Base-by-base conservation (phyloP, 2,888 invertebrate genomes). In the Fragum sueziense region DNA sequence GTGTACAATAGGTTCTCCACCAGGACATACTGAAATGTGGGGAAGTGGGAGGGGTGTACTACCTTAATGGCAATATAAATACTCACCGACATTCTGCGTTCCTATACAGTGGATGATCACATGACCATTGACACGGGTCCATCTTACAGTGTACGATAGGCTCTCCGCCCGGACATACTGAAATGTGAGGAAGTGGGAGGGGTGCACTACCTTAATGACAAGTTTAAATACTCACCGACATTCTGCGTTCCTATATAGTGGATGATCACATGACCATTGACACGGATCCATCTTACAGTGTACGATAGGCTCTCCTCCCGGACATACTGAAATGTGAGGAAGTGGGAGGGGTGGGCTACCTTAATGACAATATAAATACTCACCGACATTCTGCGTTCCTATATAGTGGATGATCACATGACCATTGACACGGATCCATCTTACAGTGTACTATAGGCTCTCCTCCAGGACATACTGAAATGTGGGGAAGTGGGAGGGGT, bases 141-240 rank as follows among this genome's bases (percentile, higher is more conserved):
- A 84, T 71, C 31, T 72, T 72, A 62, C 84, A 84, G 6, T 80
- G 78, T 51, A 84, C 84, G 20, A 80, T 71, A 0, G 65, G 54
- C 22, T 84, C 76, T 0, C 84, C 80, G 22, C 80, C 76, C 1
- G 84, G 84, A 74, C 84, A 84, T 2, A 79, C 84, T 84, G 74
- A 31, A 74, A 52, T 17, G 41, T 57, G n/a, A n/a, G n/a, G n/a
- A n/a, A n/a, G n/a, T n/a, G n/a, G n/a, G n/a, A n/a, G n/a, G n/a
- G n/a, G n/a, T n/a, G n/a, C n/a, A n/a, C n/a, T n/a, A n/a, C n/a
- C n/a, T n/a, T n/a, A n/a, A n/a, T n/a, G n/a, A n/a, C n/a, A n/a
- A n/a, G n/a, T n/a, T n/a, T n/a, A n/a, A n/a, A n/a, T 41, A 27
- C 62, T 54, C 62, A 82, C 82, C 76, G 74, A 74, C 82, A 82